Evolutionary conservation across 2,113 vertebrate genomes (phyloP).

Genomic region (Neodontobutis hainanensis): DNA sequence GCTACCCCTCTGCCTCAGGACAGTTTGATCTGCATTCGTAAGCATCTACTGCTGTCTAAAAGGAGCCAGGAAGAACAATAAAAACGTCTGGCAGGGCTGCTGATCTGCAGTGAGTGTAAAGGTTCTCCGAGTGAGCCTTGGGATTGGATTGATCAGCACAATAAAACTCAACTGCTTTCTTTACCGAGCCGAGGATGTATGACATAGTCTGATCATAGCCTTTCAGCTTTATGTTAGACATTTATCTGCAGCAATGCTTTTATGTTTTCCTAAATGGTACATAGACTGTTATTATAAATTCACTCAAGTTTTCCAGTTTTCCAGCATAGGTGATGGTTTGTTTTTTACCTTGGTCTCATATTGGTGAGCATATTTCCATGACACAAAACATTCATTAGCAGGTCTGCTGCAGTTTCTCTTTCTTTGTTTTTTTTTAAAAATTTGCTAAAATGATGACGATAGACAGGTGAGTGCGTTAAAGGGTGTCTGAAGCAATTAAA

Average conservation of each 20-base stretch:
- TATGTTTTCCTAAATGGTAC: neutral
- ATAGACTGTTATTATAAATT: neutral
- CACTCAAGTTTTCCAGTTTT: neutral
- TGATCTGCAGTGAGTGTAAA: conserved; percentile 58
- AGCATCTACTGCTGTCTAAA: conserved; percentile 34
- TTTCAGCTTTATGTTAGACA: neutral
- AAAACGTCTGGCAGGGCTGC: conserved; percentile 46
- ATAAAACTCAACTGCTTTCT: conserved; percentile 49
- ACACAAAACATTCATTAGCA: conserved; percentile 3
- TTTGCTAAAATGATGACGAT: too few species aligned
- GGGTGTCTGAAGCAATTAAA: too few species aligned
- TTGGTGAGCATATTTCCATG: too few species aligned
- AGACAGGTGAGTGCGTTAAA: too few species aligned
- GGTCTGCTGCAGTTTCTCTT: neutral
- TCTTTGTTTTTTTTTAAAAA: neutral
- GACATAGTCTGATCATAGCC: neutral
- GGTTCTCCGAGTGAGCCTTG: conserved; percentile 32
- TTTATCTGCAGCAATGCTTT: neutral
- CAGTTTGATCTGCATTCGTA: conserved; percentile 53
- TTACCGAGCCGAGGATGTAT: neutral
- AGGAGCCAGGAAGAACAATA: conserved; percentile 53
- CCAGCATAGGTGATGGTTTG: neutral
- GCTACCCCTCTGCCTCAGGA: conserved; percentile 23
- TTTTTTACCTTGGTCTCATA: too few species aligned
- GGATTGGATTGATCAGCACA: conserved; percentile 40